phyloP scores from a whole-genome alignment of 2,888 invertebrate species.

The Caradrina clavipalpis region DNA sequence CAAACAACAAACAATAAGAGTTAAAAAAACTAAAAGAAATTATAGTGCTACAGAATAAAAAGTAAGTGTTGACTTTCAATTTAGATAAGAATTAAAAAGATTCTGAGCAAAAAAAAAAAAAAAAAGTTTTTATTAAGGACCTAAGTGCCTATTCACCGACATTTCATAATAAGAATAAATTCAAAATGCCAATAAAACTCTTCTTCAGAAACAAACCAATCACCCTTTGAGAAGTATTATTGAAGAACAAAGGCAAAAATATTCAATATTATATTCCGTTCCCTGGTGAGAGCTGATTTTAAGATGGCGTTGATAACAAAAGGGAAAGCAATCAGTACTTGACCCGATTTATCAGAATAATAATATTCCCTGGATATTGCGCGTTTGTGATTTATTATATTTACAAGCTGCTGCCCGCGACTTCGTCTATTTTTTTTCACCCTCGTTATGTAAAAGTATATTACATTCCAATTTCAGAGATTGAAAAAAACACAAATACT shows the following conservation, averaged over 20 bases:
- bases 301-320: constrained; percentile 27
- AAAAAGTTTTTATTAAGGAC: background rate
- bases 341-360: constrained; percentile 55
- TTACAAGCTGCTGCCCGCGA: background rate
- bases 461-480: no score
- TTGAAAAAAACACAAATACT: no score
- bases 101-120: no score
- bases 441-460: no score
- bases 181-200: background rate
- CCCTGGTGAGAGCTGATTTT: constrained; percentile 13
- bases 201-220: constrained; percentile 2
- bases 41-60: no score
- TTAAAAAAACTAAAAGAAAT: no score
- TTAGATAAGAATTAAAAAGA: background rate
- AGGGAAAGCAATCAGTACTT: constrained; percentile 53
- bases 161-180: background rate
- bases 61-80: no score
- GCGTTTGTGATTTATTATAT: constrained; percentile 34
- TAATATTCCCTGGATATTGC: background rate
- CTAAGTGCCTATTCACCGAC: background rate
- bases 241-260: constrained; percentile 14
- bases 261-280: constrained; percentile 17
- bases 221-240: constrained; percentile 13
- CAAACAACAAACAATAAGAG: no score
- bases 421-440: no score